phyloP scores from a whole-genome alignment of 2,888 invertebrate species.

The Caenorhabditis sinica region DNA sequence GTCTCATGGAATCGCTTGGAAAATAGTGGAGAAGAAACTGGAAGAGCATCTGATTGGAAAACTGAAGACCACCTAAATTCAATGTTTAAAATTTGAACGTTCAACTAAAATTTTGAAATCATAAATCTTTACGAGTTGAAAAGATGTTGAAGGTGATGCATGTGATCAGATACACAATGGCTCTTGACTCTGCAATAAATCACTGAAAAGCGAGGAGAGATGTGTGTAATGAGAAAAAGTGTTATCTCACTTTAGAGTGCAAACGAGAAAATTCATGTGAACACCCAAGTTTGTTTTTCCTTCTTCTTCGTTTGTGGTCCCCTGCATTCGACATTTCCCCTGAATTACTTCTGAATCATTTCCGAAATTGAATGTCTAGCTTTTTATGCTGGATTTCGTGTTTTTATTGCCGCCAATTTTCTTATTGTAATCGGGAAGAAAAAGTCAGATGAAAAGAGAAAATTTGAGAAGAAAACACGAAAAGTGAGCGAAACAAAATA shows the following conservation, averaged over 20 bases:
- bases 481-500: constrained; percentile 43
- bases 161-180: constrained; percentile 20
- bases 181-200: constrained; percentile 40
- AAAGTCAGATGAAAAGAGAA: constrained; percentile 27
- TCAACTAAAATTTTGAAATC: constrained; percentile 23
- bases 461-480: constrained; percentile 22
- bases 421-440: not conserved
- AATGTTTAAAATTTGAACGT: constrained; percentile 12
- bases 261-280: not conserved
- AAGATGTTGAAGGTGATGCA: constrained; percentile 11
- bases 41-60: constrained; percentile 68
- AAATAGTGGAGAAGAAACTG: constrained; percentile 69
- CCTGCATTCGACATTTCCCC: constrained; percentile 4
- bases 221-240: constrained; percentile 38
- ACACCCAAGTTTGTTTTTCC: constrained; percentile 21
- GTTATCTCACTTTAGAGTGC: constrained; percentile 41
- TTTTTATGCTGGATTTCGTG: not conserved
- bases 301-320: not conserved
- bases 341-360: not conserved
- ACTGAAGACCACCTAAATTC: constrained; percentile 35
- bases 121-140: constrained; percentile 48
- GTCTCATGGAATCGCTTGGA: constrained; percentile 73
- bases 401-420: not conserved
- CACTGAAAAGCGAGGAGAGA: constrained; percentile 1
- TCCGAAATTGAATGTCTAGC: not conserved